Evolutionary conservation across 2,113 vertebrate genomes (phyloP).

Genomic region (Phylloscopus whistleri): DNA sequence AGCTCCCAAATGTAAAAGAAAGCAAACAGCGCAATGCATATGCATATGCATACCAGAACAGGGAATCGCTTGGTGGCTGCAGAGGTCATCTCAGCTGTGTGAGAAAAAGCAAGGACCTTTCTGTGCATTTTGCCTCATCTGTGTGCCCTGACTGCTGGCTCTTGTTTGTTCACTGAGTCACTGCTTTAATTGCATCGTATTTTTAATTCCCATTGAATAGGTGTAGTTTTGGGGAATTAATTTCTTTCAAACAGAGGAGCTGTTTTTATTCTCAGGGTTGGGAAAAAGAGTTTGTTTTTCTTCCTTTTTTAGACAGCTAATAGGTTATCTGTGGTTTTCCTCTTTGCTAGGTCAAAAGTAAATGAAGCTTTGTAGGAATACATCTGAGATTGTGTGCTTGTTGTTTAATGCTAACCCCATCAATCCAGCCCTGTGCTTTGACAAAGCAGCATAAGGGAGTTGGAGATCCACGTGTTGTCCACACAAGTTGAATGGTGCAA

Average conservation of each 20-base stretch:
- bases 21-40: neutral
- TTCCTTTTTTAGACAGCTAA: neutral
- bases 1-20: neutral
- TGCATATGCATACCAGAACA: neutral
- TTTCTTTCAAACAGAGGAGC: neutral
- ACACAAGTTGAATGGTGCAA: no score
- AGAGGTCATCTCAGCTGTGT: neutral
- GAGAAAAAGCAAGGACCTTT: neutral
- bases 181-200: neutral
- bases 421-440: no score
- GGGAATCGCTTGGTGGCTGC: neutral
- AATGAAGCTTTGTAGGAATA: neutral
- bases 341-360: neutral
- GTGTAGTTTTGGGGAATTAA: neutral
- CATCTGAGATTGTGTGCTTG: no score
- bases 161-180: neutral
- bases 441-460: no score
- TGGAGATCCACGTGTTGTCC: no score
- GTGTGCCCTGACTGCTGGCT: neutral
- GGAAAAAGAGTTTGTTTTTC: neutral
- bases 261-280: neutral
- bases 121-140: neutral
- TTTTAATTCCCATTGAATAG: neutral
- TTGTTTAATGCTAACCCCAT: no score
- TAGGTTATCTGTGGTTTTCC: neutral